A percentile compares a stretch with the other conserved stretches of the same genome.
Evolutionary conservation across 2,888 invertebrate species (phyloP).

Genomic region (Theodoxus fluviatilis): DNA sequence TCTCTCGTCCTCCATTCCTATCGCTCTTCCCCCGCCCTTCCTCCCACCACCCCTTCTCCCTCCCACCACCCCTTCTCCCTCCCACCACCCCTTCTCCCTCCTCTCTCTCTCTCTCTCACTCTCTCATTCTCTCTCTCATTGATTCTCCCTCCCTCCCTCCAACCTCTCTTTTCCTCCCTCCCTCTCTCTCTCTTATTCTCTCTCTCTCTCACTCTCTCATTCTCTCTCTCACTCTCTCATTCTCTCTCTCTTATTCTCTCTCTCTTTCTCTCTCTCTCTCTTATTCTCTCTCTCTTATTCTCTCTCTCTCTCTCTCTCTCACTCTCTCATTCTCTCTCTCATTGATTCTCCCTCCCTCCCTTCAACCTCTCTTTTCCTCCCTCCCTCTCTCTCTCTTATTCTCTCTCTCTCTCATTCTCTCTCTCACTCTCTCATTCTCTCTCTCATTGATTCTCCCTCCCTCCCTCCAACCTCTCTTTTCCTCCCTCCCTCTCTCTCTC

Average conservation of each 20-base stretch:
- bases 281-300: not conserved
- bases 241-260: slow-evolving; percentile 16
- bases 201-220: slow-evolving; percentile 16
- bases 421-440: slow-evolving; percentile 5
- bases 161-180: not conserved
- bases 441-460: not conserved
- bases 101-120: not conserved
- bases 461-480: not conserved
- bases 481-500: not conserved
- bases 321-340: not conserved
- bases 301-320: not conserved
- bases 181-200: slow-evolving; percentile 6
- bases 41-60: not conserved
- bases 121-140: not conserved
- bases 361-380: slow-evolving; percentile 3
- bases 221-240: not conserved
- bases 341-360: not conserved
- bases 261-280: not conserved
- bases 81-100: not conserved
- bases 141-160: not conserved
- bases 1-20: not conserved
- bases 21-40: not conserved
- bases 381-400: not conserved
- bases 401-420: not conserved
- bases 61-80: not conserved